These are phyloP conservation scores for Chelon labrosus DNA, from an alignment of 2,797 vertebrate species.

Conservation along the genomic window DNA sequence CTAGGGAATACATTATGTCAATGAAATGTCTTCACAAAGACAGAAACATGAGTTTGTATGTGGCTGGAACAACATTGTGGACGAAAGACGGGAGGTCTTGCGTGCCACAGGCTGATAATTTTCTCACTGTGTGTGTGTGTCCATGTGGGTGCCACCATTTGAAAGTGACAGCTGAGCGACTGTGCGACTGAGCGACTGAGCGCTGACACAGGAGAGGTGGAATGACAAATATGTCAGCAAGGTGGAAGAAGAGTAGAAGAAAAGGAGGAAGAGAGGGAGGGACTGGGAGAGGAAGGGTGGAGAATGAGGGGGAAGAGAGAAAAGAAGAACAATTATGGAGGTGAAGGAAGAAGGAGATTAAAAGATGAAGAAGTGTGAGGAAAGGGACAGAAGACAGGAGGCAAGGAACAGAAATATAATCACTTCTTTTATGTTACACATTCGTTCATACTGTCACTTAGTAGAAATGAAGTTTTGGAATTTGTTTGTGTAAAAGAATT, in stretches of 20 bases:
- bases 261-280: neutral
- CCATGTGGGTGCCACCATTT: constrained; percentile 60
- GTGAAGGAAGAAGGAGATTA: neutral
- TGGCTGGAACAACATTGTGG: constrained; percentile 63
- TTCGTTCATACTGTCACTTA: no score
- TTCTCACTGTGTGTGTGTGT: constrained; percentile 41
- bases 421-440: no score
- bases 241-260: neutral
- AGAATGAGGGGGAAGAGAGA: neutral
- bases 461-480: no score
- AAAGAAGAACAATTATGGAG: no score
- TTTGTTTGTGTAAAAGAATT: no score
- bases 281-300: neutral
- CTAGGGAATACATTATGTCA: no score
- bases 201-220: constrained; percentile 72
- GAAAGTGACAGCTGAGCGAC: constrained; percentile 80
- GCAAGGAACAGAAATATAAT: no score
- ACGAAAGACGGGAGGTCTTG: constrained; percentile 21
- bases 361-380: neutral
- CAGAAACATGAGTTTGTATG: no score
- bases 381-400: neutral
- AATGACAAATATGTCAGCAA: constrained; percentile 57
- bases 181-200: constrained; percentile 68
- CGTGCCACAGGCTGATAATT: constrained; percentile 39
- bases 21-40: no score